These are phyloP conservation scores for Eira barbara DNA, from an alignment of 2,113 vertebrate species.

Conservation along the genomic window DNA sequence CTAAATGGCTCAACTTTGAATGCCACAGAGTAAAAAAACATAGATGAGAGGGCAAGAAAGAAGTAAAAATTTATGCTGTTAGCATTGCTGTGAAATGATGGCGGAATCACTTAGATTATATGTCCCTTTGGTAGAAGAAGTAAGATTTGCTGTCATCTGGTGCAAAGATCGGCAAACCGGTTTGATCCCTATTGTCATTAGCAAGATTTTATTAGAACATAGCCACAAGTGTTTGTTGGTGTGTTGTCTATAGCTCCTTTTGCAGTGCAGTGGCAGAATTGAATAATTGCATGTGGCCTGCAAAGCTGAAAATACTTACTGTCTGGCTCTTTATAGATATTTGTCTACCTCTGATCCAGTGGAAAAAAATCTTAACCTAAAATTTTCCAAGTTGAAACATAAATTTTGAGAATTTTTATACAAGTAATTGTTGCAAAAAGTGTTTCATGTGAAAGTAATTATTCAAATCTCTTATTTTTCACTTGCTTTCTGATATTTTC, in stretches of 20 bases:
- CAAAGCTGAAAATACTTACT: not conserved
- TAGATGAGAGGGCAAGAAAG: not conserved
- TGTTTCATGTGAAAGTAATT: not conserved
- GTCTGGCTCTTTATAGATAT: not conserved
- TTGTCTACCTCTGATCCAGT: not conserved
- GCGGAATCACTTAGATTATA: not conserved
- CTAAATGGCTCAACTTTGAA: not conserved
- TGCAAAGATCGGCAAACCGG: not conserved
- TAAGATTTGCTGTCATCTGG: not conserved
- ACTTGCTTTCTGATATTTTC: not conserved
- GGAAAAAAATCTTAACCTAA: not conserved
- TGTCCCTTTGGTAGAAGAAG: not conserved
- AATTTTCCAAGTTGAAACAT: not conserved
- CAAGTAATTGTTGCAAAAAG: not conserved
- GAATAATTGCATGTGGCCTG: not conserved
- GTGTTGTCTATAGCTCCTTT: not conserved
- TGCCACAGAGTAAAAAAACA: not conserved
- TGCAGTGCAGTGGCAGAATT: not conserved
- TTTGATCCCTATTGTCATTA: not conserved
- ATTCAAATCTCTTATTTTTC: not conserved
- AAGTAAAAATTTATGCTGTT: not conserved
- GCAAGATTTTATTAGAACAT: not conserved
- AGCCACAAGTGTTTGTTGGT: not conserved
- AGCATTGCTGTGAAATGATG: not conserved
- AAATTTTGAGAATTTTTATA: constrained; percentile 25